Evolutionary conservation across 2,797 vertebrate genomes (phyloP).

Genomic region (Mus caroli): DNA sequence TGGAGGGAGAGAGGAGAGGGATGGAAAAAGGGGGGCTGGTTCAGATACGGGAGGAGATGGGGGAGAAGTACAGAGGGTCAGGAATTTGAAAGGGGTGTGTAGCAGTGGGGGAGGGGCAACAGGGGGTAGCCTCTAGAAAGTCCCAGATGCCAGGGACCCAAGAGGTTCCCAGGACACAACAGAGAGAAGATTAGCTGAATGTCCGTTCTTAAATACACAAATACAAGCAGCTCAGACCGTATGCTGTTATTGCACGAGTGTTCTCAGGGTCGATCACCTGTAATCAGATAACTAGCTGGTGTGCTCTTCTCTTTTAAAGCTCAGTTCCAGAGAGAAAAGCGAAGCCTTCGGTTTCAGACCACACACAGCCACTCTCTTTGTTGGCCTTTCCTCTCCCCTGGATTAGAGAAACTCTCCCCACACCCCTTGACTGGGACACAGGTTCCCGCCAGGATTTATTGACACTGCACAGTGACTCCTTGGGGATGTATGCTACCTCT

Average conservation of each 20-base stretch:
- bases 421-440: neutral
- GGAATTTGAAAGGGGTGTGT: too few species aligned
- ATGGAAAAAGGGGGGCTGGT: too few species aligned
- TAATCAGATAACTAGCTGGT: neutral
- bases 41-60: too few species aligned
- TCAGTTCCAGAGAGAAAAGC: neutral
- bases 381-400: neutral
- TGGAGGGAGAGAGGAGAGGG: too few species aligned
- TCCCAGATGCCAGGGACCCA: too few species aligned
- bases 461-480: neutral
- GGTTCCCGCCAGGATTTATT: neutral
- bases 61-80: too few species aligned
- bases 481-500: neutral
- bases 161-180: too few species aligned
- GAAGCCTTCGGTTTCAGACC: neutral
- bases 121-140: too few species aligned
- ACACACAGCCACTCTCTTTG: rapidly evolving
- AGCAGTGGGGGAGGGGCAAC: too few species aligned
- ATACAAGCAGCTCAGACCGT: too few species aligned
- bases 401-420: rapidly evolving
- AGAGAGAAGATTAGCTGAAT: too few species aligned
- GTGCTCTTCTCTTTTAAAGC: neutral
- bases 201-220: neutral
- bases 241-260: neutral
- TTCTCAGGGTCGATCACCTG: neutral